Evolutionary conservation across 2,113 vertebrate species (phyloP).

Genomic region (Columbina picui): DNA sequence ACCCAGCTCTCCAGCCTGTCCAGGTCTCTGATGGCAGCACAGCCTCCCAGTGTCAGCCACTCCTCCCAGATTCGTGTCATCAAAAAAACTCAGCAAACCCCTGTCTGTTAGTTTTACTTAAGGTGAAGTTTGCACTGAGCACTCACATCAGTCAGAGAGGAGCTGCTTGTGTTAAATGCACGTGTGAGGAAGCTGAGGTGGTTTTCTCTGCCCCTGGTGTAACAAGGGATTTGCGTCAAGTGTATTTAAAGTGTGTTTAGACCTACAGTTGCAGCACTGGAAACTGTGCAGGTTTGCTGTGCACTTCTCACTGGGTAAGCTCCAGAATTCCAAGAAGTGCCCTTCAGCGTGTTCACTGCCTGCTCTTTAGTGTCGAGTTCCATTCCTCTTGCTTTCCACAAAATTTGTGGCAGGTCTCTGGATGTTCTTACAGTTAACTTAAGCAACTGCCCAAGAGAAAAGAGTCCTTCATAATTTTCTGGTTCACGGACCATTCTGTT

Average conservation of each 20-base stretch:
- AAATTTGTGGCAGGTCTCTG: not conserved
- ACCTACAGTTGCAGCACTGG: not conserved
- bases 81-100: not conserved
- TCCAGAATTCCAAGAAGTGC: not conserved
- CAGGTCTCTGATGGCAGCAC: too few species aligned
- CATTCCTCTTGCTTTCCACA: not conserved
- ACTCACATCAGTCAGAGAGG: not conserved
- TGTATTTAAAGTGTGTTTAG: fast-evolving
- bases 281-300: not conserved
- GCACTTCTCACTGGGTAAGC: not conserved
- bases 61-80: too few species aligned
- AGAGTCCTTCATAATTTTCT: not conserved
- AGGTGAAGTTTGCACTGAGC: not conserved
- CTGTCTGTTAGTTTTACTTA: not conserved
- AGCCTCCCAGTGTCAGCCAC: too few species aligned
- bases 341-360: not conserved
- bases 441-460: not conserved
- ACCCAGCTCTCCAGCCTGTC: too few species aligned
- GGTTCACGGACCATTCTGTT: not conserved
- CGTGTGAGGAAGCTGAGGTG: not conserved
- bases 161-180: not conserved
- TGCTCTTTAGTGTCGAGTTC: not conserved
- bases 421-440: not conserved
- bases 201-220: not conserved
- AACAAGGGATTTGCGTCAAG: not conserved